Evolutionary conservation across 2,113 vertebrate species (phyloP).

Genomic region (Athene cunicularia): DNA sequence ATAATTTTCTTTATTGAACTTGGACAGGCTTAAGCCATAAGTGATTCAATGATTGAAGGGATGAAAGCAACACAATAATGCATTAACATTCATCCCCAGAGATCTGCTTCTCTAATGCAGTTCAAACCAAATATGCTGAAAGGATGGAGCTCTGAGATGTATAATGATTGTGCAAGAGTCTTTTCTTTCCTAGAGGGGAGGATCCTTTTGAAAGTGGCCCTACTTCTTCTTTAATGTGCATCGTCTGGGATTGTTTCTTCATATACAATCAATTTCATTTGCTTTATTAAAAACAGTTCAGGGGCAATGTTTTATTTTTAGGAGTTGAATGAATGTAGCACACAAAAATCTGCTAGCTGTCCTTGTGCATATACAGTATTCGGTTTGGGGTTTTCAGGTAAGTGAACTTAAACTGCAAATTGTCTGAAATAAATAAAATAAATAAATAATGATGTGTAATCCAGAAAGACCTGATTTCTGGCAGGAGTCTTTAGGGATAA

Average conservation of each 20-base stretch:
- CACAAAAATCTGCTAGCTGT: background rate
- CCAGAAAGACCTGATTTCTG: background rate
- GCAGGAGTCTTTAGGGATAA: background rate
- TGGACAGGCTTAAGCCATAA: conserved; percentile 25
- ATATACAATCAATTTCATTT: background rate
- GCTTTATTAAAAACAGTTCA: background rate
- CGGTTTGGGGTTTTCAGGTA: background rate
- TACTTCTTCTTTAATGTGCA: background rate
- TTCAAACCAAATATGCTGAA: conserved; percentile 39
- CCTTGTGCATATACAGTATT: background rate
- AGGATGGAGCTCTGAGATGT: background rate
- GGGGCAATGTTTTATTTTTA: background rate
- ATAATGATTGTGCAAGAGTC: background rate
- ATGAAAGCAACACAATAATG: conserved; percentile 33
- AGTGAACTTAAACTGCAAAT: background rate
- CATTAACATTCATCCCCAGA: conserved; percentile 38
- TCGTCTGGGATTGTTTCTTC: background rate
- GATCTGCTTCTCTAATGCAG: conserved; percentile 31
- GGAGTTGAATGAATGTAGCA: background rate
- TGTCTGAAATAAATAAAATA: background rate
- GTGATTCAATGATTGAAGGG: conserved; percentile 26
- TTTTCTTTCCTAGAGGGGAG: background rate
- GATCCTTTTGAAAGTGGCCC: background rate
- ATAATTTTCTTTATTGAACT: conserved; percentile 56
- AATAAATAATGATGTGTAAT: background rate